Evolutionary conservation across 2,113 vertebrate species (phyloP).

Genomic region (Nibea coibor): DNA sequence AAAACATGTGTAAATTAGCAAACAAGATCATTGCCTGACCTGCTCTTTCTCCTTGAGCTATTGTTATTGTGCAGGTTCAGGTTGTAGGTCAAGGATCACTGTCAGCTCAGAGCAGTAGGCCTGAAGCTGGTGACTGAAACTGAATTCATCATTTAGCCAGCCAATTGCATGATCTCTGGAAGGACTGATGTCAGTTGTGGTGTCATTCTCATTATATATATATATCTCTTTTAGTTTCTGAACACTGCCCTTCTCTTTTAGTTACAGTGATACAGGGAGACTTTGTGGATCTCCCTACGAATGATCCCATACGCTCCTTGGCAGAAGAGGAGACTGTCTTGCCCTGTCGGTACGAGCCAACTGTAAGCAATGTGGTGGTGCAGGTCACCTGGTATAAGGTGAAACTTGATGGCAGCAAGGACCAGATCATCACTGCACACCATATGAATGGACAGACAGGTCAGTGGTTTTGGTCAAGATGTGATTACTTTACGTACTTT

Average conservation of each 20-base stretch:
- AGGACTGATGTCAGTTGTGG: too few species aligned
- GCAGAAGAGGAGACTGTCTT: constrained; percentile 74
- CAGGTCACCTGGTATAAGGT: constrained; percentile 81
- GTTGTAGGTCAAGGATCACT: constrained; percentile 3
- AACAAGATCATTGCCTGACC: background rate
- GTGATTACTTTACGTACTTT: background rate
- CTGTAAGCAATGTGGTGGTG: constrained; percentile 27
- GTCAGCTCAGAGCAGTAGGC: background rate
- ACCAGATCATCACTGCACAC: constrained; percentile 79
- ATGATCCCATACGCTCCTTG: constrained; percentile 42
- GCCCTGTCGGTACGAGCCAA: constrained; percentile 69
- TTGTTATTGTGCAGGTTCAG: background rate
- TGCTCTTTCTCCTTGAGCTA: background rate
- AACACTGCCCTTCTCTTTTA: background rate
- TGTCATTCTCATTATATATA: background rate
- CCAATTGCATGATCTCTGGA: background rate
- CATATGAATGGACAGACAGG: constrained; percentile 68
- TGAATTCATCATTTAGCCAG: background rate
- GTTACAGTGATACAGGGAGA: constrained; percentile 46
- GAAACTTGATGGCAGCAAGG: constrained; percentile 39
- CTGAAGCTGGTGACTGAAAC: background rate
- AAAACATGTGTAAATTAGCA: background rate
- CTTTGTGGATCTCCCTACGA: constrained; percentile 55
- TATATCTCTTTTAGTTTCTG: background rate
- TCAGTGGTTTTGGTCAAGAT: constrained; percentile 33